Base-by-base conservation (phyloP, 2,797 vertebrate genomes). In the Pampus argenteus region DNA sequence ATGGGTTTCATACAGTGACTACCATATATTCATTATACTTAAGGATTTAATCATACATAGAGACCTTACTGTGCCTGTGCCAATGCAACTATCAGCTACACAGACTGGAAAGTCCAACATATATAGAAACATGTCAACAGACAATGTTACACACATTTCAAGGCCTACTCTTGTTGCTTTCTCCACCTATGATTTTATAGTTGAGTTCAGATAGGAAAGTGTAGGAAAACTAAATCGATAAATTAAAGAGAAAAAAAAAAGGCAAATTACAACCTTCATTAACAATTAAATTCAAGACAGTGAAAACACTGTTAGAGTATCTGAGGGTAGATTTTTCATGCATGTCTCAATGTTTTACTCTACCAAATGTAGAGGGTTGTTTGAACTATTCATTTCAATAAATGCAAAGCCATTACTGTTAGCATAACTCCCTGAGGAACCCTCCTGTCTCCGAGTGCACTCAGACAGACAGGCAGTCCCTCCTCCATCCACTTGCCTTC, bases 401-500 rank as follows among this genome's bases (percentile, higher is more conserved):
- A 6, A 22, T 14, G 8, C 11, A 45, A 75, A 56, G 1, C 5
- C 14, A 34, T 20, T 20, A 15, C 42, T 55, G 26, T 28, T 50
- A 20, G 47, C 36, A 29, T 13, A 31, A 26, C 6, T 8, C 17
- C 40, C 55, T 25, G 20, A 48, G 34, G 34, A 29, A 49, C 14
- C 18, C 5, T 8, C 10, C 4, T 2, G 28, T 29, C 28, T 34
- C n/a, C n/a, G 50, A 55, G 9, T 48, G 25, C 20, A 11, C 23
- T 2, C 20, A 62, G 26, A 20, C 61, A 62, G 22, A 60, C 54
- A 50, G n/a, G 0, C 25, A 50, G 5, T 13, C 29, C 25, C 25
- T 45, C n/a, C 42, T 49, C 29, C 34, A 38, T 58, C 65, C 68
- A 76, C 76, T 20, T 75, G 96, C 98, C 97, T 99, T 99, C 80